A percentile compares a stretch with the other conserved stretches of the same genome.
These are phyloP conservation scores for Conistra vaccinii DNA, from an alignment of 2,888 invertebrate species.

Conservation along the genomic window DNA sequence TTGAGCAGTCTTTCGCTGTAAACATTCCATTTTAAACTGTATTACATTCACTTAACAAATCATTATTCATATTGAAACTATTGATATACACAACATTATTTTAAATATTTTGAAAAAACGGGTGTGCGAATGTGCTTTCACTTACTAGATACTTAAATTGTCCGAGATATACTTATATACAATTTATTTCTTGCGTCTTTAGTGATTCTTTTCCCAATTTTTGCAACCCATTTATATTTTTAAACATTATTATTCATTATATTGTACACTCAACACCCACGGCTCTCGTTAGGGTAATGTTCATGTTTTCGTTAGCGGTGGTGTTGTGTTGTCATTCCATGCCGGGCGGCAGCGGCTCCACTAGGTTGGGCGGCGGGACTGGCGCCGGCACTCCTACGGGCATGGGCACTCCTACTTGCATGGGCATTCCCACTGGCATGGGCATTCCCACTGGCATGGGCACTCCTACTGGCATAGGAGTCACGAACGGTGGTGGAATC, in stretches of 20 bases:
- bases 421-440: slow-evolving; percentile 54
- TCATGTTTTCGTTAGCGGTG: slow-evolving; percentile 10
- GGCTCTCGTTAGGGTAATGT: slow-evolving; percentile 42
- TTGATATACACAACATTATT: slow-evolving; percentile 11
- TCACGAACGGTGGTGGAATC: slow-evolving; percentile 42
- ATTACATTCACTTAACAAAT: slow-evolving; percentile 29
- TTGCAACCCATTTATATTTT: neutral
- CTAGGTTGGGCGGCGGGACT: slow-evolving; percentile 67
- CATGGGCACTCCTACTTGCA: slow-evolving; percentile 48
- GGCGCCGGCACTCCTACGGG: slow-evolving; percentile 57
- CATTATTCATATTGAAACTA: slow-evolving; percentile 22
- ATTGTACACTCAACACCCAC: slow-evolving; percentile 19
- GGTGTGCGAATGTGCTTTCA: neutral
- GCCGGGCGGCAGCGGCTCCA: slow-evolving; percentile 85
- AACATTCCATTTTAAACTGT: slow-evolving; percentile 32
- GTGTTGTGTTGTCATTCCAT: slow-evolving; percentile 78
- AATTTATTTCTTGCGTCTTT: neutral
- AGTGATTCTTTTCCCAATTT: neutral
- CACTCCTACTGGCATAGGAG: slow-evolving; percentile 56
- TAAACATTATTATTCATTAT: slow-evolving; percentile 25
- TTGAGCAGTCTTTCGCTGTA: slow-evolving; percentile 38
- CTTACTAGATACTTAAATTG: neutral
- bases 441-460: slow-evolving; percentile 54
- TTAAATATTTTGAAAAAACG: slow-evolving; percentile 8
- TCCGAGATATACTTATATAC: slow-evolving; percentile 15